A percentile compares a stretch with the other conserved stretches of the same genome.
phyloP scores from a whole-genome alignment of 2,888 invertebrate genomes.

The Lagria hirta region DNA sequence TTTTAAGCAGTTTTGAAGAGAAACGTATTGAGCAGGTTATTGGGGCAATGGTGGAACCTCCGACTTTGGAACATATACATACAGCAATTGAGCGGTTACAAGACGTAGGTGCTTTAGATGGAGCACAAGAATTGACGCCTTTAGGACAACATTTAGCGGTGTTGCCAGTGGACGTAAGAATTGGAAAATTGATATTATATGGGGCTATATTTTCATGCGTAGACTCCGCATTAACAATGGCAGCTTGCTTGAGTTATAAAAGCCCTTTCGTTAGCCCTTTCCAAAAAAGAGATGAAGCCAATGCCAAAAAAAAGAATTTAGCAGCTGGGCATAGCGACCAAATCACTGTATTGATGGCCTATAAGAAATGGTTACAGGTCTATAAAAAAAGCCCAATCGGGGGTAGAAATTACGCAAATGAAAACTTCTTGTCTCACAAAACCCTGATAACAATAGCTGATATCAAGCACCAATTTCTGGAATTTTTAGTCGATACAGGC shows the following conservation, averaged over 20 bases:
- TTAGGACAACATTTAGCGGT: slow-evolving; percentile 85
- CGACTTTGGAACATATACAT: slow-evolving; percentile 65
- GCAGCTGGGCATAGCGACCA: slow-evolving; percentile 85
- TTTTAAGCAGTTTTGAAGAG: slow-evolving; percentile 58
- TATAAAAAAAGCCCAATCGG: slow-evolving; percentile 68
- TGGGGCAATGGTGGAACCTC: slow-evolving; percentile 69
- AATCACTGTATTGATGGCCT: slow-evolving; percentile 80
- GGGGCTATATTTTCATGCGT: slow-evolving; percentile 91
- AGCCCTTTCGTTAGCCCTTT: slow-evolving; percentile 77
- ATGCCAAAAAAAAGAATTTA: slow-evolving; percentile 73
- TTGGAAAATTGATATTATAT: slow-evolving; percentile 90
- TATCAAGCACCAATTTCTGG: slow-evolving; percentile 80
- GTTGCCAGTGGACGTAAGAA: slow-evolving; percentile 85
- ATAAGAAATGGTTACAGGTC: slow-evolving; percentile 82
- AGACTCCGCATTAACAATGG: slow-evolving; percentile 89
- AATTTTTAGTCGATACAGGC: slow-evolving; percentile 74
- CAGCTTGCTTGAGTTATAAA: slow-evolving; percentile 78
- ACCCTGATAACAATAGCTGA: slow-evolving; percentile 83
- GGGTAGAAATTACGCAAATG: slow-evolving; percentile 76
- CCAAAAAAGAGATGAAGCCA: slow-evolving; percentile 70
- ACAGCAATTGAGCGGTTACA: slow-evolving; percentile 71
- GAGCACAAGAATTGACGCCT: slow-evolving; percentile 72
- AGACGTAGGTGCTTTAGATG: slow-evolving; percentile 80
- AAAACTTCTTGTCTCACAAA: slow-evolving; percentile 80
- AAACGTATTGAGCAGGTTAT: slow-evolving; percentile 44